Evolutionary conservation across 2,888 invertebrate genomes (phyloP), one percentile per base, ranked within the genome.

Genomic region (Altica lythri): DNA sequence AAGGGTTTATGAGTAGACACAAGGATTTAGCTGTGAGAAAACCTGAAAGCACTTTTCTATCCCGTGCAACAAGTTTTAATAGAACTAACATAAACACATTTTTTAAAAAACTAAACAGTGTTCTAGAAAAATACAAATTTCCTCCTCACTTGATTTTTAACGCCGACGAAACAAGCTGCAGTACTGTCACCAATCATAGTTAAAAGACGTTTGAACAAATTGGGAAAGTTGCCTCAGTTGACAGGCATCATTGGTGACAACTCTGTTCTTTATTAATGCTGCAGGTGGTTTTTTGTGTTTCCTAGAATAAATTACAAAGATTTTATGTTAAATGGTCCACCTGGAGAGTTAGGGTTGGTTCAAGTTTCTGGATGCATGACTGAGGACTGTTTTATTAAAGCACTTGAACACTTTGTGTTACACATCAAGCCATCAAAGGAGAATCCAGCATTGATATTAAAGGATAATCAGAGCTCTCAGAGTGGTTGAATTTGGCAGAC

Each of bases 261-360:
- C 37, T 37, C n/a, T 37, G 14, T 37, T 37, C 5, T 37, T 37
- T 14, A 37, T 37, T 37, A 37, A 37, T 37, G 37, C 37, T 14
- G 37, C 37, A 12, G 42, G 42, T 25, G 10, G 18, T 18, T 25
- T 12, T 42, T 25, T 42, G 27, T 42, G 27, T 42, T 42, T 25
- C 22, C 42, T 5, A 18, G 42, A 42, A 3, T 42, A 25, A 8
- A 42, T 13, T 42, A 42, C 27, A 42, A 42, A 42, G 18, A 42
- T 19, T 19, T 42, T 42, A 42, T 42, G 22, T 42, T 42, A 25
- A 25, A 42, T 25, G 4, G 42, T 6, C 6, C 22, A n/a, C 14
- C 6, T 4, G 38, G 38, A 38, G 18, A 4, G 4, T 17, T 38
- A 5, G 6, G 14, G n/a, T 38, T 38, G n/a, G n/a, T n/a, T n/a